phyloP scores from a whole-genome alignment of 2,113 vertebrate genomes.

The Anseranas semipalmata region DNA sequence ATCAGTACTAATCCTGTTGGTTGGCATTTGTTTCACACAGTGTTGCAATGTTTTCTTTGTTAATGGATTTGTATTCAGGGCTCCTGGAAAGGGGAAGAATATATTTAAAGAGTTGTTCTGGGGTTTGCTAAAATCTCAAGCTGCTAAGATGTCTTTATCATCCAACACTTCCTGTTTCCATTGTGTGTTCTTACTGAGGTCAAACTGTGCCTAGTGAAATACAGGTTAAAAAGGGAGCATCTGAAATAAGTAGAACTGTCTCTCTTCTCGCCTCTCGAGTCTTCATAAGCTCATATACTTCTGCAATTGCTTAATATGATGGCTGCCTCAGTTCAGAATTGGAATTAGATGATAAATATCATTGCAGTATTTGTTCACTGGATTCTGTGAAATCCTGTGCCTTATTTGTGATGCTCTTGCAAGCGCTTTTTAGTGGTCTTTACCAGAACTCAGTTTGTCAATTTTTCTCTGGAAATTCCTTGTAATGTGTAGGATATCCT shows the following conservation, averaged over 20 bases:
- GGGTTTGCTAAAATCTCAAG: not conserved
- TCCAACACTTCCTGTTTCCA: not conserved
- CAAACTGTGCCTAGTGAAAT: not conserved
- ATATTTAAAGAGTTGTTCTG: not conserved
- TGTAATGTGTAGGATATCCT: not conserved
- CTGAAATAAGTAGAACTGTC: not conserved
- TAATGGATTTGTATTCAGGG: not conserved
- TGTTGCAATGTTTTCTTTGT: not conserved
- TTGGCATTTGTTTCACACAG: not conserved
- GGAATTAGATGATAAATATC: not conserved
- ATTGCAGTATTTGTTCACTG: not conserved
- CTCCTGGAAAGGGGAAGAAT: not conserved
- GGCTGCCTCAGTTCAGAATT: not conserved
- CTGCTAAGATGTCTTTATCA: not conserved
- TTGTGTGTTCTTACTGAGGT: not conserved
- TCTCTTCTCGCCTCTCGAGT: not conserved
- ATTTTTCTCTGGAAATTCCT: not conserved
- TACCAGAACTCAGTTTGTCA: not conserved
- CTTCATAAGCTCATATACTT: not conserved
- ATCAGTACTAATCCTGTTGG: not conserved
- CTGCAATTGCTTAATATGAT: not conserved
- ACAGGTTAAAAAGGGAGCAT: not conserved
- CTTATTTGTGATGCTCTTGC: not conserved
- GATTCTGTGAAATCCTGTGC: not conserved
- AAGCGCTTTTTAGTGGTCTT: not conserved